phyloP scores from a whole-genome alignment of 1,140 invertebrate genomes.

The Cecropterus lyciades region DNA sequence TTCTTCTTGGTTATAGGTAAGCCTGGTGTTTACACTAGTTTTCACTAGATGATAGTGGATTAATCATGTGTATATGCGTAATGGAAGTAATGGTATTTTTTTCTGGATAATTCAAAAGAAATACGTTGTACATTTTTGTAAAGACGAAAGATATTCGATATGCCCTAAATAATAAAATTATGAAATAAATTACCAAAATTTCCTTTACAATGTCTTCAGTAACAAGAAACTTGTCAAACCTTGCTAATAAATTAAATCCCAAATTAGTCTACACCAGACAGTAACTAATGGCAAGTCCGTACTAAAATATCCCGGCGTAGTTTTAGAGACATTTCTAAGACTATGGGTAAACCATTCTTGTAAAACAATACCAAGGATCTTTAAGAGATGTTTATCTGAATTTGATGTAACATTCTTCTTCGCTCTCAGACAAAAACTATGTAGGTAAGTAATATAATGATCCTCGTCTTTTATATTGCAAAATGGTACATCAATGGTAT shows the following conservation, averaged over 20 bases:
- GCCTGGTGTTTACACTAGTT: too few relatives aligned
- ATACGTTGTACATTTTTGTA: not conserved
- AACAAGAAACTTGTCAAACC: constrained; percentile 13
- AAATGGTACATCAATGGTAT: too few relatives aligned
- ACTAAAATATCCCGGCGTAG: constrained; percentile 18
- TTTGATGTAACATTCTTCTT: too few relatives aligned
- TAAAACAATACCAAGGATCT: constrained; percentile 13
- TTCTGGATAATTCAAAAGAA: too few relatives aligned
- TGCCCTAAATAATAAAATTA: not conserved
- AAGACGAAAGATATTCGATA: not conserved
- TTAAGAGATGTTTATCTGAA: not conserved
- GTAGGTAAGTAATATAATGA: too few relatives aligned
- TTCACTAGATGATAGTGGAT: too few relatives aligned
- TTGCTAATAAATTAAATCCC: constrained; percentile 28
- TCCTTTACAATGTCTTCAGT: constrained; percentile 1
- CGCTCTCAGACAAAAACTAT: too few relatives aligned
- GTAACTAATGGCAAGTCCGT: constrained; percentile 16
- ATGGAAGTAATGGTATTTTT: too few relatives aligned
- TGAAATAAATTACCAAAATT: constrained; percentile 14
- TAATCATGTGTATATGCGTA: too few relatives aligned
- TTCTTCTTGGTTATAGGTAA: too few relatives aligned
- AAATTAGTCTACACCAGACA: constrained; percentile 28
- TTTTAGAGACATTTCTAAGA: constrained; percentile 12
- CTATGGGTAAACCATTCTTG: not conserved
- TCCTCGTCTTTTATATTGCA: too few relatives aligned